These are phyloP conservation scores for Ophiodon elongatus DNA, from an alignment of 2,113 vertebrate species.

Conservation along the genomic window DNA sequence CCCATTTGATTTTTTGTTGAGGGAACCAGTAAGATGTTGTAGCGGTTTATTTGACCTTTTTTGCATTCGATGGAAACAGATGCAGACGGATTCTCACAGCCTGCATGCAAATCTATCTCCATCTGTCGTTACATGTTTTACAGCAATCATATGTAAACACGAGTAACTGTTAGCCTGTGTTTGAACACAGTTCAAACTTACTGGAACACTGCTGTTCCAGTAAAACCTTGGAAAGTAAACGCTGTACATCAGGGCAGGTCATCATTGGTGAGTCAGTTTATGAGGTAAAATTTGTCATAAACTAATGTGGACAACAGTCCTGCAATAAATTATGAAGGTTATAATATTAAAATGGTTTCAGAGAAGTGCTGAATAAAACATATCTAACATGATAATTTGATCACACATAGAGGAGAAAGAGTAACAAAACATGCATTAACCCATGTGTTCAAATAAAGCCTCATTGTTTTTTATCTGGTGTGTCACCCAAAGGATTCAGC, in stretches of 20 bases:
- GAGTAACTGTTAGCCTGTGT: not conserved
- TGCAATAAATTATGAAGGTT: too few species aligned
- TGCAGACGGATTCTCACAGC: not conserved
- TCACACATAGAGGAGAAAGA: not conserved
- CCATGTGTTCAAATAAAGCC: not conserved
- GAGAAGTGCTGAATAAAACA: too few species aligned
- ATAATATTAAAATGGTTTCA: too few species aligned
- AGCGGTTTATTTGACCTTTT: not conserved
- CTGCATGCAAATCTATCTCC: not conserved
- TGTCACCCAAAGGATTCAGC: not conserved
- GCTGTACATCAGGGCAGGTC: not conserved
- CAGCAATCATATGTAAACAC: not conserved
- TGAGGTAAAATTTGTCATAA: too few species aligned
- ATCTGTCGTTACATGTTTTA: not conserved
- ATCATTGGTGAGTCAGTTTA: not conserved
- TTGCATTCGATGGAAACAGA: not conserved
- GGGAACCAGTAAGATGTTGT: too few species aligned
- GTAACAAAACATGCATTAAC: not conserved
- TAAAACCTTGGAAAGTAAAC: not conserved
- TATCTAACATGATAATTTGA: not conserved
- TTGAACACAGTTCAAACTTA: too few species aligned
- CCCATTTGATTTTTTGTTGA: too few species aligned
- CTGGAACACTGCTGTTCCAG: not conserved
- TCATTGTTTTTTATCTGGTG: not conserved
- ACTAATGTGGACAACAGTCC: too few species aligned